Evolutionary conservation across 2,797 vertebrate species (phyloP), one percentile per base, ranked within the genome.

Genomic region (Amblyopsis hoosieri): DNA sequence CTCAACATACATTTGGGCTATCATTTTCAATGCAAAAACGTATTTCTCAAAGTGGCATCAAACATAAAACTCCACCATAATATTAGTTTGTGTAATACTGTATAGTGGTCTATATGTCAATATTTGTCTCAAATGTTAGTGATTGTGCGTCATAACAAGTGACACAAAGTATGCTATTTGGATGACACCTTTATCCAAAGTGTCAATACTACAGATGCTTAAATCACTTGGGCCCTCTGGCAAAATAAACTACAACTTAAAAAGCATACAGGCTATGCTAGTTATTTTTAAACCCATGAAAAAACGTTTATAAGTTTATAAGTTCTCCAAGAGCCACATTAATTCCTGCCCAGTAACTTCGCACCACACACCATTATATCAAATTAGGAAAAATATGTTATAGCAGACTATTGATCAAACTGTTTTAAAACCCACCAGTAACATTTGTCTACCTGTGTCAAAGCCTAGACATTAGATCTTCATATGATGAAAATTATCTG

Each of bases 1-100:
- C 76, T 61, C 76, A 73, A 62, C 60, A 46, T 67, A 69, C 73
- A 72, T 71, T 0, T 1, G 73, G 71, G 79, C 82, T 75, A 62
- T 76, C 42, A 72, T 78, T 86, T 83, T 64, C 76, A 85, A 88
- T 85, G 88, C 80, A 85, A 52, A 70, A 72, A 51, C n/a, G 57
- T 47, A 3, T 59, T 69, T 45, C 51, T 60, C 57, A 66, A 58
- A 50, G 45, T 66, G 77, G 70, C 48, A 51, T 68, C 31, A 29
- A 68, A 69, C 42, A 52, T 54, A 64, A 61, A 72, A 69, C 13
- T n/a, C 57, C 75, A 71, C 33, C 50, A 55, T 0, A 9, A 14
- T 4, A n/a, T 54, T 56, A 47, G 69, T 78, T 83, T 75, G 57
- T 68, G 67, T 42, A 2, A 12, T 42, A 42, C 37, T 42, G 37